Conservation (phyloP, 2,888 invertebrate genomes). For the Chalcosyrphus nemorum region DNA sequence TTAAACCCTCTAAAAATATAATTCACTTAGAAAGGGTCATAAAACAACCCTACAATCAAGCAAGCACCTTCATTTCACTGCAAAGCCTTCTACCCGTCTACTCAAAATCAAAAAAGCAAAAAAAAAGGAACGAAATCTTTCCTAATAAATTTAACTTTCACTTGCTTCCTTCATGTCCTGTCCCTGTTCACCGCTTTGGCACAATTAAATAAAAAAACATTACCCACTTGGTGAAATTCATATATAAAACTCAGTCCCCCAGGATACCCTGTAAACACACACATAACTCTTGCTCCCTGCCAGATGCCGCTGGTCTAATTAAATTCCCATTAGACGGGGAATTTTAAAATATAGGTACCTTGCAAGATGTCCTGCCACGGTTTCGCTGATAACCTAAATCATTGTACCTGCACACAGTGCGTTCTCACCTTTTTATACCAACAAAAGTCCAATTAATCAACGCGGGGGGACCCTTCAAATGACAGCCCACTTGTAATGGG, state of each 20-base stretch:
- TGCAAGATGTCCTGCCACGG: slow-evolving; percentile 21
- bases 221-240: not conserved
- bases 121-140: too few relatives aligned
- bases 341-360: slow-evolving; percentile 9
- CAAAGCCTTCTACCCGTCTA: not conserved
- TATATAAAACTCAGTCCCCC: not conserved
- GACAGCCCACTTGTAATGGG: not conserved
- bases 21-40: slow-evolving; percentile 23
- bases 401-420: not conserved
- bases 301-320: slow-evolving; percentile 11
- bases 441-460: slow-evolving; percentile 52
- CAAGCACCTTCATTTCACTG: slow-evolving; percentile 25
- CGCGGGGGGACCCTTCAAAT: not conserved
- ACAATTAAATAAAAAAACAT: slow-evolving; percentile 5
- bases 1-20: slow-evolving; percentile 34
- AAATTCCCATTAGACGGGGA: slow-evolving; percentile 42
- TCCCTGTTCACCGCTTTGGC: not conserved
- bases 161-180: not conserved
- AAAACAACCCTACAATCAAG: slow-evolving; percentile 37
- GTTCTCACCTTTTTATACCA: slow-evolving; percentile 42
- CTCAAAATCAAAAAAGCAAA: too few relatives aligned
- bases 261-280: not conserved
- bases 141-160: slow-evolving; percentile 24
- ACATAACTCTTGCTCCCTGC: not conserved
- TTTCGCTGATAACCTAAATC: slow-evolving; percentile 22